Base-by-base conservation (phyloP, 2,888 invertebrate species). In the Ornithoptera alexandrae region DNA sequence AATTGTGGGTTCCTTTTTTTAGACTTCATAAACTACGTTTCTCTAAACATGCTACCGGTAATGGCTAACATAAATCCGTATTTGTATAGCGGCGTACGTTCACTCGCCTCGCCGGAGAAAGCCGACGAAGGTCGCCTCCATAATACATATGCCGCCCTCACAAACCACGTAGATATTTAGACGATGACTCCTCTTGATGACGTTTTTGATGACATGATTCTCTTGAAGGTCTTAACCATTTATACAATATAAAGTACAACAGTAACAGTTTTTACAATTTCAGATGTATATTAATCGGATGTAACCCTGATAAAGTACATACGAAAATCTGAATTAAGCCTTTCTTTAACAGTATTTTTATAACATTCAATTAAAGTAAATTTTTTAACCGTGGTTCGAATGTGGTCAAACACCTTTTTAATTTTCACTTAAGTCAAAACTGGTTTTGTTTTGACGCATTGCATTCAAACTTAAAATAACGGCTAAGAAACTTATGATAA, bases 51-150 rank as follows among this genome's bases (percentile, higher is more conserved):
- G 24, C 1, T 30, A 50, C 39, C 57, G 20, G n/a, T 30, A 65
- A 39, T 57, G 57, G 18, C 24, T 17, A 65, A 4, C 61, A 62
- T 59, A 62, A 58, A 66, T 69, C 50, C 62, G 20, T 62, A 58
- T 30, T 57, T 56, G 50, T 50, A 46, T 7, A 53, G 53, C n/a
- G 6, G 53, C 53, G 18, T 59, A 53, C 42, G 50, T 62, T 30
- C 50, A n/a, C 58, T 53, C 62, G 59, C 39, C 53, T 70, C 39
- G 46, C 53, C 50, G 42, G 66, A 64, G 67, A 70, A 70, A 67
- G 67, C 67, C 30, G 39, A 42, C 61, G 60, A 64, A 70, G 67
- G 70, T 67, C 63, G 53, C 59, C 50, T 22, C 60, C 46, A 46
- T 46, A 46, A 46, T 53, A 30, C 30, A 30, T 30, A 63, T 61